Conservation (phyloP, 2,888 invertebrate genomes). For the Allolobophora icterica region DNA sequence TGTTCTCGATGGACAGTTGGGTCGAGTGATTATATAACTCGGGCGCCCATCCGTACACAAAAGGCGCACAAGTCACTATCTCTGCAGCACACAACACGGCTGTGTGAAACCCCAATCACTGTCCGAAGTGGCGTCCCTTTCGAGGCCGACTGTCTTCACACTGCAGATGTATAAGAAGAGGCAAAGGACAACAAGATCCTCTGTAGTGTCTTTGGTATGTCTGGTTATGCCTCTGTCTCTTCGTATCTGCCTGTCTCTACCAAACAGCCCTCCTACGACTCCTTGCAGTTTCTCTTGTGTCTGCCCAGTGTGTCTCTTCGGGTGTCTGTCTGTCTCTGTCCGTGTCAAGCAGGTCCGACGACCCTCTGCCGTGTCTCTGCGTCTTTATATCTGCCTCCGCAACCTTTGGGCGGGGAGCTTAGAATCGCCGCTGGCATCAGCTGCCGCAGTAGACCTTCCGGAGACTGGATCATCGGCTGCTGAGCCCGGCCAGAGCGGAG, state of each 20-base stretch:
- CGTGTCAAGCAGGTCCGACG: neutral
- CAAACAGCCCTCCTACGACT: neutral
- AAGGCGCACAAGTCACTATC: neutral
- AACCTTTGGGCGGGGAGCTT: neutral
- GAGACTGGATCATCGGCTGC: neutral
- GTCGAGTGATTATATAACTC: neutral
- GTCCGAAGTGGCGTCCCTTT: neutral
- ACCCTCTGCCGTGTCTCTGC: neutral
- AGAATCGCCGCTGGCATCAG: neutral
- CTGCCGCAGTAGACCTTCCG: neutral
- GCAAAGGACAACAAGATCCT: neutral
- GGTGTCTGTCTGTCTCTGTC: neutral
- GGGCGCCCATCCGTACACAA: neutral
- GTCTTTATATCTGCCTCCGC: neutral
- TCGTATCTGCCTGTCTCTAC: neutral
- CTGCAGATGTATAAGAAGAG: neutral
- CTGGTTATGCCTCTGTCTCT: too few species aligned
- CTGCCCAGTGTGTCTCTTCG: neutral
- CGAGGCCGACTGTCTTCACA: neutral
- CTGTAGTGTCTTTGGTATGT: neutral
- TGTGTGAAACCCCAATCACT: neutral
- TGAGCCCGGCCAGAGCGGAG: neutral
- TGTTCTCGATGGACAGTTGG: neutral
- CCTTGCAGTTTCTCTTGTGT: neutral
- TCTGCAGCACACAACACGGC: neutral